Percentiles rank a stretch among this genome's conserved stretches.
Evolutionary conservation across 2,797 vertebrate genomes (phyloP).

Genomic region (Oophaga sylvatica): DNA sequence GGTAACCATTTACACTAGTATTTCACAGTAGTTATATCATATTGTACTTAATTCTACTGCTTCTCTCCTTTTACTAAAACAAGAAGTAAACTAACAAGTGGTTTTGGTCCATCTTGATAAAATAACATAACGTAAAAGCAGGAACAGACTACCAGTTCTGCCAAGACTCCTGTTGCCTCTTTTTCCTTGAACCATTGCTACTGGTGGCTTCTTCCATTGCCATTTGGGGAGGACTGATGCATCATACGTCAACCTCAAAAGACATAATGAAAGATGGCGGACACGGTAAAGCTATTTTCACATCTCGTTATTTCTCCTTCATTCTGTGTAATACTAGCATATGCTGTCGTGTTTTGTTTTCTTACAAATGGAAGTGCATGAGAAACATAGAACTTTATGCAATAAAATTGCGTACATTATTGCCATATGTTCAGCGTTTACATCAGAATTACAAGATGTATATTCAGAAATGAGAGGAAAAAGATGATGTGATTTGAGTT

Average conservation of each 20-base stretch:
- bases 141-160: neutral
- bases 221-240: neutral
- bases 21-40: neutral
- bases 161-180: neutral
- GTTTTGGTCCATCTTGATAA: slow-evolving; percentile 1
- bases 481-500: neutral
- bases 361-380: neutral
- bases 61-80: neutral
- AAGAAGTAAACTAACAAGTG: neutral
- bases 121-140: neutral
- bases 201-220: neutral
- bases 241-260: neutral
- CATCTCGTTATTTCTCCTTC: neutral
- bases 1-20: neutral
- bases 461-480: neutral
- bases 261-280: neutral
- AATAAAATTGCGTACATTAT: neutral
- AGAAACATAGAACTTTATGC: neutral
- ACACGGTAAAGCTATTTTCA: neutral
- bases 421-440: neutral
- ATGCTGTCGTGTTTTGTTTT: neutral
- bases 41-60: slow-evolving; percentile 16
- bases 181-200: neutral
- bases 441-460: neutral
- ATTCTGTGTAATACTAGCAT: neutral